Evolutionary conservation across 2,113 vertebrate species (phyloP).

Genomic region (Rhadina sibilatrix): DNA sequence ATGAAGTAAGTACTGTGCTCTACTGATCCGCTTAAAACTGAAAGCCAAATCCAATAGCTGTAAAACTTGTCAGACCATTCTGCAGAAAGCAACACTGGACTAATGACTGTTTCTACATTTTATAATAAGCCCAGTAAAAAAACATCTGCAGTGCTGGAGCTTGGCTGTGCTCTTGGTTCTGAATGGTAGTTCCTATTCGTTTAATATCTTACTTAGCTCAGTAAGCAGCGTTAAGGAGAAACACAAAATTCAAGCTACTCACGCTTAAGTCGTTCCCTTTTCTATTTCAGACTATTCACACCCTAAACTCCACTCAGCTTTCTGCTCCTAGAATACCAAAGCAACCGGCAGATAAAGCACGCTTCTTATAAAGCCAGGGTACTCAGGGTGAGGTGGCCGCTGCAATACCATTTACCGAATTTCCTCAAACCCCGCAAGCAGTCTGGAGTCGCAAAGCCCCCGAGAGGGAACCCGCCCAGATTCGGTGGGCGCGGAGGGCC

Average conservation of each 20-base stretch:
- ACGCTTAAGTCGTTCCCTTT: neutral
- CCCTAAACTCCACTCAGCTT: neutral
- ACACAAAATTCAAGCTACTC: neutral
- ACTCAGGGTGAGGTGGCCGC: neutral
- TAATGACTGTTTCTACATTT: neutral
- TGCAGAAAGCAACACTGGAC: neutral
- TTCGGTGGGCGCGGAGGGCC: neutral
- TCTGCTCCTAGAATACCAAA: neutral
- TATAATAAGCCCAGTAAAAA: neutral
- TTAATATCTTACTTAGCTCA: neutral
- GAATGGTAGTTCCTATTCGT: accelerated
- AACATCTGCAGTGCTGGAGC: neutral
- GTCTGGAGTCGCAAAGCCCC: neutral
- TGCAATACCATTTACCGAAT: neutral
- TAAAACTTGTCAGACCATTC: neutral
- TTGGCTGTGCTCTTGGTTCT: neutral
- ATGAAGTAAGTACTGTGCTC: neutral
- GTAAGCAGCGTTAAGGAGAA: neutral
- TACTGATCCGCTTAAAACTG: neutral
- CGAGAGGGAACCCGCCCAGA: neutral
- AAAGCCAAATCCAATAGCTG: neutral
- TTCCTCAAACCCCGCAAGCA: neutral
- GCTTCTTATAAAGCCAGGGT: neutral
- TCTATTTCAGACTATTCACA: neutral
- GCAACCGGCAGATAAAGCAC: neutral